Percentiles rank a stretch among this genome's conserved stretches.
phyloP scores from a whole-genome alignment of 2,888 invertebrate species.

The Agonopterix alstromeriana region DNA sequence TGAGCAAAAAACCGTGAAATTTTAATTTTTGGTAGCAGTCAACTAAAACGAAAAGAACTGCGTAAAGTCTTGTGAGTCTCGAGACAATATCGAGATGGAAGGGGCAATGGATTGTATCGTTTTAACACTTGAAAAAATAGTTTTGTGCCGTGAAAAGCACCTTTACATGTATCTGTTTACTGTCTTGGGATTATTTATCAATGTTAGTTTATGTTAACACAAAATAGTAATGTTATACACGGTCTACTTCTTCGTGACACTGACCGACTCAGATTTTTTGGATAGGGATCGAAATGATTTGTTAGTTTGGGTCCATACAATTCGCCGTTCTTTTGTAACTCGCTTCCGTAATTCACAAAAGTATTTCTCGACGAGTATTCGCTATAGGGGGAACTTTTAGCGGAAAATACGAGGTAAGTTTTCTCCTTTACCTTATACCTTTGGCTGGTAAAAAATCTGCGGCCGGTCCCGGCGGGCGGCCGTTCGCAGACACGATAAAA shows the following conservation, averaged over 20 bases:
- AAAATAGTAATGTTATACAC: slow-evolving; percentile 10
- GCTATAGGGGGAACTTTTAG: slow-evolving; percentile 61
- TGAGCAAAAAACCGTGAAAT: slow-evolving; percentile 25
- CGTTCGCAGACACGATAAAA: slow-evolving; percentile 63
- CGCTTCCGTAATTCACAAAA: slow-evolving; percentile 60
- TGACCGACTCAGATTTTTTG: slow-evolving; percentile 35
- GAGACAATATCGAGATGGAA: slow-evolving; percentile 22
- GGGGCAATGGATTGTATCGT: slow-evolving; percentile 4
- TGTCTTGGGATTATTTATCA: background rate
- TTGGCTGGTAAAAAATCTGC: slow-evolving; percentile 59
- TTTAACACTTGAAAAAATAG: too few relatives aligned
- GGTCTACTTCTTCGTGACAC: slow-evolving; percentile 25
- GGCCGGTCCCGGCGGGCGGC: slow-evolving; percentile 41
- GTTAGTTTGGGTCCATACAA: slow-evolving; percentile 41
- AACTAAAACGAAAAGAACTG: slow-evolving; percentile 19
- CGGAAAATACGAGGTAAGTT: slow-evolving; percentile 70
- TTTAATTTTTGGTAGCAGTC: slow-evolving; percentile 19
- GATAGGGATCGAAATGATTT: slow-evolving; percentile 45
- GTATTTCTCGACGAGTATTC: slow-evolving; percentile 58
- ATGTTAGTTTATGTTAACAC: background rate
- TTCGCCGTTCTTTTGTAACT: slow-evolving; percentile 60
- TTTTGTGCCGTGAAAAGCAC: background rate
- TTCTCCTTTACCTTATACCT: slow-evolving; percentile 61
- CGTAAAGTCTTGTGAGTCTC: slow-evolving; percentile 17
- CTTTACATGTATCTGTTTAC: background rate